phyloP scores from a whole-genome alignment of 2,113 vertebrate genomes.

The Barnardius zonarius region DNA sequence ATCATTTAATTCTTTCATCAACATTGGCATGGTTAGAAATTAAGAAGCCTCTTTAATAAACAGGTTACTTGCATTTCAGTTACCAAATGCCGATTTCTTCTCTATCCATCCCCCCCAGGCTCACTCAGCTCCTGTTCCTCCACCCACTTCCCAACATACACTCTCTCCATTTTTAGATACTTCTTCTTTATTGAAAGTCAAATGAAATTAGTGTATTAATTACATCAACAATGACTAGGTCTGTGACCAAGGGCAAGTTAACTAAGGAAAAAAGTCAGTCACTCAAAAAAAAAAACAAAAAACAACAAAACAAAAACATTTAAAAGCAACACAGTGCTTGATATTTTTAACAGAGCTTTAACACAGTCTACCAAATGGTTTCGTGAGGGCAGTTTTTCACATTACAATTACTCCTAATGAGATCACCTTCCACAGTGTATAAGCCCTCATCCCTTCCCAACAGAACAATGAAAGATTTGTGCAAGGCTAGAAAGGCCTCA shows the following conservation, averaged over 20 bases:
- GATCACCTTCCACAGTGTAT: conserved; percentile 16
- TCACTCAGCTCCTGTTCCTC: not conserved
- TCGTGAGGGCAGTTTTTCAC: conserved; percentile 27
- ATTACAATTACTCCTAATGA: conserved; percentile 47
- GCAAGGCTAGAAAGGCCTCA: not conserved
- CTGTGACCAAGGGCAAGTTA: conserved; percentile 1
- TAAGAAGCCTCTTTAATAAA: conserved; percentile 76
- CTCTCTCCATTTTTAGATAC: not conserved
- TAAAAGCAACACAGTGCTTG: not conserved
- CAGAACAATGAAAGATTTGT: conserved; percentile 36
- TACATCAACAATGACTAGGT: not conserved
- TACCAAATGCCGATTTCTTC: conserved; percentile 15
- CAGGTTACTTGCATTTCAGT: conserved; percentile 75
- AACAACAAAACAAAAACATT: not conserved
- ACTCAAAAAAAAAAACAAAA: not conserved
- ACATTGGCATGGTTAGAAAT: conserved; percentile 76
- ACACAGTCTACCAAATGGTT: conserved; percentile 18
- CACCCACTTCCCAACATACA: not conserved
- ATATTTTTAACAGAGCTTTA: conserved; percentile 54
- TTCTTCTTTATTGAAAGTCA: not conserved
- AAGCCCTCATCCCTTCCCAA: not conserved
- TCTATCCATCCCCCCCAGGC: not conserved
- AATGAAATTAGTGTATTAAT: conserved; percentile 19
- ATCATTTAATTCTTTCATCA: conserved; percentile 84
- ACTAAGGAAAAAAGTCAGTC: not conserved